Percentiles rank a stretch among this genome's conserved stretches.
These are phyloP conservation scores for Sminthurinus signatus DNA, from an alignment of 1,140 invertebrate species.

Conservation along the genomic window DNA sequence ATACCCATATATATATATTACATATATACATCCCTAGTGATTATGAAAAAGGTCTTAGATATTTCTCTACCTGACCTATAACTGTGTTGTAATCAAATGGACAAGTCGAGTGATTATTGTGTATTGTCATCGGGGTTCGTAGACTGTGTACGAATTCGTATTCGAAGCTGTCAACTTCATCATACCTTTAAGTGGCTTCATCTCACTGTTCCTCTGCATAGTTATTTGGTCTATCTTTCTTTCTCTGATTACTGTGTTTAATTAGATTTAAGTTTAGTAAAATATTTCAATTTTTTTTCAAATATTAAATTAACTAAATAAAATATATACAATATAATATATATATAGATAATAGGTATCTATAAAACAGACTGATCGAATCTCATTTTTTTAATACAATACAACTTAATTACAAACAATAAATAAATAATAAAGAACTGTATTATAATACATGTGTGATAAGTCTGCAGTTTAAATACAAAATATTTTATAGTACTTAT, in stretches of 20 bases:
- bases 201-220: conserved; percentile 75
- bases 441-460: too few species aligned
- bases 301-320: too few species aligned
- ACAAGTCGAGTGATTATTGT: conserved; percentile 20
- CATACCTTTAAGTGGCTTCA: conserved; percentile 90
- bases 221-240: conserved; percentile 71
- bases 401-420: too few species aligned
- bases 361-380: too few species aligned
- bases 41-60: neutral
- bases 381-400: too few species aligned
- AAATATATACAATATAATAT: too few species aligned
- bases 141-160: conserved; percentile 56
- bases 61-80: neutral
- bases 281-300: too few species aligned
- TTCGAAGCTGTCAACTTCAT: conserved; percentile 73
- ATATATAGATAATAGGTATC: too few species aligned
- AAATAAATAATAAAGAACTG: too few species aligned
- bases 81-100: conserved; percentile 15
- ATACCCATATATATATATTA: neutral
- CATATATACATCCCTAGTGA: neutral
- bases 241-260: conserved; percentile 64
- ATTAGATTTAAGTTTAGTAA: too few species aligned
- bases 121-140: conserved; percentile 22
- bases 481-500: too few species aligned
- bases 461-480: too few species aligned